Base-by-base conservation (phyloP, 2,888 invertebrate species). In the Brachyptera putata region DNA sequence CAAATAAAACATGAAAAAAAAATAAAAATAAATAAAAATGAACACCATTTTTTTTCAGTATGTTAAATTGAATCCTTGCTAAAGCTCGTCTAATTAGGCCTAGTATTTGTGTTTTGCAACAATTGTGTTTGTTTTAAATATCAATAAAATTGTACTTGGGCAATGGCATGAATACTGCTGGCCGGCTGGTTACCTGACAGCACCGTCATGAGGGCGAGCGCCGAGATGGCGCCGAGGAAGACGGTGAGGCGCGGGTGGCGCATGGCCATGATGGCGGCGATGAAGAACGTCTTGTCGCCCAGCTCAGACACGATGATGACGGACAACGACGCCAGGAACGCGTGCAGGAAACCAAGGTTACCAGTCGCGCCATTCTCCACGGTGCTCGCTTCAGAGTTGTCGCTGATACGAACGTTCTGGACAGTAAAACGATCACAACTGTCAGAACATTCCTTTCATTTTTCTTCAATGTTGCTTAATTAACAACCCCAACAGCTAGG, bases 201-300 rank as follows among this genome's bases (percentile, higher is more conserved):
- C 60, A 96, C 80, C 21, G 96, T 97, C 97, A 98, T 97, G 65
- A 94, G 79, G 21, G 88, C 87, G 61, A 98, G 79, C 1, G 98
- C 97, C 14, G 86, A 82, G 70, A 98, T 94, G 2, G 98, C 97
- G 53, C 97, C 98, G 50, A 84, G 76, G 75, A 98, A 96, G 22
- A 99, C 95, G 55, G 92, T 88, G 18, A 93, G 71, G 67, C 97
- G 80, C 16, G 98, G 89, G 78, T 99, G 95, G 70, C 94, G 85
- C 97, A 99, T 98, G 1, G 99, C 96, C 97, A 99, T 95, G 65
- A 99, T 97, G 67, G 97, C 97, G 26, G 98, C 97, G 70, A 99
- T 99, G 78, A 99, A 99, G 79, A 99, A 99, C 9, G 98, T 99
- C 78, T 98, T 99, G 78, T 99, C 98, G 13, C 97, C 98, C 61